Evolutionary conservation across 2,888 invertebrate species (phyloP).

Genomic region (Sesamia inferens): DNA sequence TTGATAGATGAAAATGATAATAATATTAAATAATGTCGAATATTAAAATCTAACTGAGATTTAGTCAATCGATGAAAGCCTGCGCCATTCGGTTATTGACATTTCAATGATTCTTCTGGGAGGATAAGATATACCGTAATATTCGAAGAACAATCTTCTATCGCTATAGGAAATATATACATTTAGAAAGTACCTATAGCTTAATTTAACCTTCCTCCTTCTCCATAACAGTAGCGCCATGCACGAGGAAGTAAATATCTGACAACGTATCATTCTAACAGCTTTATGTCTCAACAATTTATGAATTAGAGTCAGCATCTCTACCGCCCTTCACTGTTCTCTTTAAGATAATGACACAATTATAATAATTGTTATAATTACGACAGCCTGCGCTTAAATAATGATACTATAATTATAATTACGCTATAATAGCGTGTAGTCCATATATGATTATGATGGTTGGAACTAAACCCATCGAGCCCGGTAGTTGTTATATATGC

Average conservation of each 20-base stretch:
- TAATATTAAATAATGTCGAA: background rate
- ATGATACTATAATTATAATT: conserved; percentile 64
- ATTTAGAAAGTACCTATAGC: background rate
- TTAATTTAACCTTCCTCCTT: conserved; percentile 1
- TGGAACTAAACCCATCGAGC: background rate
- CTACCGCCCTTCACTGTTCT: conserved; percentile 22
- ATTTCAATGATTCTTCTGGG: background rate
- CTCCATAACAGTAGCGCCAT: conserved; percentile 7
- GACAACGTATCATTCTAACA: conserved; percentile 17
- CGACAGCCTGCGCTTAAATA: conserved; percentile 41
- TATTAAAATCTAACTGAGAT: background rate
- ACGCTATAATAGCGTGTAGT: conserved; percentile 36
- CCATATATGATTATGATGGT: conserved; percentile 4
- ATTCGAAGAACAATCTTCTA: background rate
- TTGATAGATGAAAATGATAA: background rate
- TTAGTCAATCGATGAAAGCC: background rate
- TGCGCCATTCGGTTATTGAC: background rate
- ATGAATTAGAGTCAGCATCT: conserved; percentile 21
- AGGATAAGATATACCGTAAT: background rate
- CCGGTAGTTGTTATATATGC: background rate
- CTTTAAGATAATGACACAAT: conserved; percentile 55
- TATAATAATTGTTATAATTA: conserved; percentile 58
- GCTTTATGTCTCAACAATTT: conserved; percentile 45
- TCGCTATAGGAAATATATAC: background rate
- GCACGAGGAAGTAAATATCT: conserved; percentile 23